Base-by-base conservation (phyloP, 1,140 invertebrate genomes). In the Pachypeltis micranthus region DNA sequence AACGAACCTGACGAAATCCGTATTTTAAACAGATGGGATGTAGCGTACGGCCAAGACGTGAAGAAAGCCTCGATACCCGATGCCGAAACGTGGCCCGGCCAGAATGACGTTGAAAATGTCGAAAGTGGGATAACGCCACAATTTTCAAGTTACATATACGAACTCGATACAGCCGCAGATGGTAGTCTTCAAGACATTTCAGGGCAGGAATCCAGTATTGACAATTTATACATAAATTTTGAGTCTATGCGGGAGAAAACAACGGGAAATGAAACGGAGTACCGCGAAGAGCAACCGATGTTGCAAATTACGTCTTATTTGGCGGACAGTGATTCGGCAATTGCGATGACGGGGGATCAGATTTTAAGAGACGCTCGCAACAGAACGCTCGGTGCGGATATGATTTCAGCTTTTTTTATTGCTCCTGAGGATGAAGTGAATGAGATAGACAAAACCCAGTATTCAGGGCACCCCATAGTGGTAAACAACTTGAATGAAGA, bases 281-380 rank as follows among this genome's bases (percentile, higher is more conserved):
- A 7, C n/a, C 19, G 23, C 7, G 10, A 2, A 28, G 23, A 63
- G 23, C 4, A 14, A 23, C 59, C n/a, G 1, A 34, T 16, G 25
- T 23, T 67, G 3, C 59, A 67, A 44, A 61, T 69, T 0, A 67
- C 66, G 1, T 67, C 68, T 7, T 69, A 64, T 39, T 21, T 69
- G 14, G 68, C 68, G 10, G 66, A 69, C 60, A 64, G 60, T 21
- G 63, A 64, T 21, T 25, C 51, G 1, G 66, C 63, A 3, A 44
- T 62, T 1, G 47, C 51, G 2, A 63, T 64, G 51, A 44, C 58
- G 16, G 44, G 28, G 19, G 24, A 34, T 1, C 34, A 34, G 31
- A 55, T 21, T 16, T 27, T 21, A 29, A 60, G 29, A 31, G 66
- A 47, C n/a, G n/a, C 25, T 16, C 16, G 3, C 23, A 60, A 63